Evolutionary conservation across 1,140 invertebrate species (phyloP).

Genomic region (Papilio polyxenes): DNA sequence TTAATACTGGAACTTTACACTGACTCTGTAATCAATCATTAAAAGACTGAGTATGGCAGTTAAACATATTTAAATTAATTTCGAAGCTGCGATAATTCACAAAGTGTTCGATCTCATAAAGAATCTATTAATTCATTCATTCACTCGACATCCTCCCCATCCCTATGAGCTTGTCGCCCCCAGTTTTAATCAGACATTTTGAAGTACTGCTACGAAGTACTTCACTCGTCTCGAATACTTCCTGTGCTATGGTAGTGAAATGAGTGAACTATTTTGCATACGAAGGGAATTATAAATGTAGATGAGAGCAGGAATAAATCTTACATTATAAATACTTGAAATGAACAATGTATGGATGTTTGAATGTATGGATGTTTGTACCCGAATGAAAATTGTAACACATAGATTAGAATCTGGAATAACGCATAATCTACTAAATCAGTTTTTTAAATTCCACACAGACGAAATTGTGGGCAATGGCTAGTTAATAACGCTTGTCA

Average conservation of each 20-base stretch:
- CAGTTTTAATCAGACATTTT: conserved; percentile 12
- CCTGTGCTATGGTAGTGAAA: not conserved
- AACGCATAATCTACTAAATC: not conserved
- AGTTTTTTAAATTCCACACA: too few relatives aligned
- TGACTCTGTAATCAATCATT: too few relatives aligned
- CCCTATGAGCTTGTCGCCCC: not conserved
- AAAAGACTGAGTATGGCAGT: not conserved
- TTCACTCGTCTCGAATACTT: conserved; percentile 17
- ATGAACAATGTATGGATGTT: too few relatives aligned
- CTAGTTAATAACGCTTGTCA: too few relatives aligned
- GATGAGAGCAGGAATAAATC: not conserved
- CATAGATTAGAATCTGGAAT: not conserved
- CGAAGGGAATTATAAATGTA: not conserved
- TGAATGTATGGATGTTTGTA: too few relatives aligned
- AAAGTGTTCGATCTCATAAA: not conserved
- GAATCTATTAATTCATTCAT: not conserved
- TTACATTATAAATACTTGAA: not conserved
- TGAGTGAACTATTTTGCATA: conserved; percentile 5
- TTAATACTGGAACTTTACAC: too few relatives aligned
- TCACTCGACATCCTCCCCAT: not conserved
- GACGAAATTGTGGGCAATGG: too few relatives aligned
- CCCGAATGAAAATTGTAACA: not conserved
- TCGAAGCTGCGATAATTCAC: too few relatives aligned
- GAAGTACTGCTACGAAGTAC: not conserved
- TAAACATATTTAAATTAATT: not conserved